Base-by-base conservation (phyloP, 2,113 vertebrate species). In the Alethe diademata region DNA sequence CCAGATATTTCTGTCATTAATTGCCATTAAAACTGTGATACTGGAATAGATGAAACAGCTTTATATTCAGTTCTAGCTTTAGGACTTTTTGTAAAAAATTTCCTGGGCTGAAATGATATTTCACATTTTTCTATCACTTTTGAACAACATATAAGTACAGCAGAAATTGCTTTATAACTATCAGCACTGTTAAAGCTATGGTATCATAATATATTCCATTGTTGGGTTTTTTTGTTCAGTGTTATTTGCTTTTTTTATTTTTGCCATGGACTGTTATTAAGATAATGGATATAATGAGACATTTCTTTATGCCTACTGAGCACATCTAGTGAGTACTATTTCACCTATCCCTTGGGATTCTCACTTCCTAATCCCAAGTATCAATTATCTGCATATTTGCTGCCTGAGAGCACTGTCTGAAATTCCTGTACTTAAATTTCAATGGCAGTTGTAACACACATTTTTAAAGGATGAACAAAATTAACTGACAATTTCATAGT, bases 381-480 rank as follows among this genome's bases (percentile, higher is more conserved):
- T 48, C 69, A 95, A 88, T 93, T 93, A 78, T 88, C 83, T 80
- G 47, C 54, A 23, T 80, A 54, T 94, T 88, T 95, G 26, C 71
- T 95, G 74, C 45, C 71, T 86, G 88, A 81, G 64, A 91, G 36
- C 33, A 88, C 42, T 23, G n/a, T 62, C 72, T 91, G 83, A 78
- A 88, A 88, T 74, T 90, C 36, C 57, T 84, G 19, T 71, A 45
- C 57, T 82, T 71, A 51, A 64, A 31, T 79, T 90, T 78, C 83
- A 51, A 38, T 35, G 66, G 42, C 74, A 78, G 29, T 48, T 70
- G 26, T 74, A 93, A 80, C 31, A 42, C 26, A 26, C 3, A 3
- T 51, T 83, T 82, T 76, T 40, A 73, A 92, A 76, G 66, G 75
- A 51, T 20, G 38, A 83, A 10, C 42, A 62, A 66, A 92, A 66